Base-by-base conservation (phyloP, 2,113 vertebrate species). In the Microcebus lehilahytsara region DNA sequence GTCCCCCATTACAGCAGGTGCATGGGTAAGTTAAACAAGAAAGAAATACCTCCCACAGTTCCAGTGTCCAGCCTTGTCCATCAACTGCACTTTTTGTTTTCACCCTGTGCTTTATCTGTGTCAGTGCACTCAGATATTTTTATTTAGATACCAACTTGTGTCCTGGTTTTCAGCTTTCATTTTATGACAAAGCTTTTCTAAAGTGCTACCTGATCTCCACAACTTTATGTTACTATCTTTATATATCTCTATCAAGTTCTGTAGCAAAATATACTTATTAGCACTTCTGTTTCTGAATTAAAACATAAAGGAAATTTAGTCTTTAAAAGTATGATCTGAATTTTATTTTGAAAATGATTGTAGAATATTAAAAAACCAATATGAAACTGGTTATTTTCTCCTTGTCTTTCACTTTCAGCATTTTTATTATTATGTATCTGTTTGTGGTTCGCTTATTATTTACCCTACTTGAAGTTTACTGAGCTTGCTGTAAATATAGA, bases 301-400 rank as follows among this genome's bases (percentile, higher is more conserved):
- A 95, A 81, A 74, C 83, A 42, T 71, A 86, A 85, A 51, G 20
- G 16, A 60, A 80, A 58, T 56, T 75, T 89, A 85, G 25, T 53
- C 51, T 80, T 69, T 87, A 53, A 94, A 56, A 89, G n/a, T 81
- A 30, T 53, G 13, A 66, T 40, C 79, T 81, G 23, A 81, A 81
- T 42, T 89, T 89, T 66, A 64, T 72, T 95, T 85, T 67, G 56
- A 89, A 93, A 93, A 53, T 85, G 56, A 93, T 37, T 74, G 42
- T 49, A 89, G 22, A 40, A 69, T 64, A 87, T 64, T 40, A 77
- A 84, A n/a, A 80, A n/a, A n/a, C 30, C 67, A 22, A 53, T 51
- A 42, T 80, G 71, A 60, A 80, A 37, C 83, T 81, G 30, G 49
- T 78, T 42, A 75, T 83, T 32, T 86, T 66, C 71, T 71, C 13